A percentile compares a stretch with the other conserved stretches of the same genome.
These are phyloP conservation scores for Benitochromis conjunctus DNA, from an alignment of 2,113 vertebrate genomes.

Conservation along the genomic window DNA sequence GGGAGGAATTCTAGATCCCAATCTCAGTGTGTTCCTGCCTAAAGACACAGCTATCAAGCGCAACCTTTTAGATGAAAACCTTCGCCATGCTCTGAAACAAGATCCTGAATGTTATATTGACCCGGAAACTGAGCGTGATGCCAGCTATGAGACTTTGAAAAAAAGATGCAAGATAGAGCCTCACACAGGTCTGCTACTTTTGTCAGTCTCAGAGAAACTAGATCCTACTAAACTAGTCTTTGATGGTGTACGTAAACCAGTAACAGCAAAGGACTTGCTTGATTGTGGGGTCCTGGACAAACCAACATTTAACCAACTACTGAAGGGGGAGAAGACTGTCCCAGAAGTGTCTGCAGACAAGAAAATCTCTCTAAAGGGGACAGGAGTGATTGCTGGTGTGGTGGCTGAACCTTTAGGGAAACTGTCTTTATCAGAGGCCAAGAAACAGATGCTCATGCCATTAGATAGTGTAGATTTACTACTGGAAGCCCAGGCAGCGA, in stretches of 20 bases:
- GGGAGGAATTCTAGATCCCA: conserved; percentile 89
- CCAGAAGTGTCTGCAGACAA: conserved; percentile 79
- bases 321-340: conserved; percentile 82
- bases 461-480: conserved; percentile 37
- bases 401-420: conserved; percentile 15
- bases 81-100: conserved; percentile 77
- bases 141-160: conserved; percentile 81
- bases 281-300: conserved; percentile 82
- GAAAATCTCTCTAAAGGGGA: conserved; percentile 77
- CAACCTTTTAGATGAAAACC: conserved; percentile 83
- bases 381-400: conserved; percentile 67
- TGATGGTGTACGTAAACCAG: conserved; percentile 79
- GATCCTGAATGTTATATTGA: conserved; percentile 84
- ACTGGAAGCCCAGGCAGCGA: conserved; percentile 84
- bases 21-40: conserved; percentile 87
- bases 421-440: conserved; percentile 35
- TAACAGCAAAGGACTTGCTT: conserved; percentile 78
- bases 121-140: conserved; percentile 77
- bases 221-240: conserved; percentile 82
- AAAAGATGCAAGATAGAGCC: conserved; percentile 83
- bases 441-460: conserved; percentile 27
- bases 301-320: conserved; percentile 74
- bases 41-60: conserved; percentile 84
- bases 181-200: conserved; percentile 82
- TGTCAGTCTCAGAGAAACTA: conserved; percentile 77